Conservation (phyloP, 2,797 vertebrate genomes). For the Diceros bicornis region DNA sequence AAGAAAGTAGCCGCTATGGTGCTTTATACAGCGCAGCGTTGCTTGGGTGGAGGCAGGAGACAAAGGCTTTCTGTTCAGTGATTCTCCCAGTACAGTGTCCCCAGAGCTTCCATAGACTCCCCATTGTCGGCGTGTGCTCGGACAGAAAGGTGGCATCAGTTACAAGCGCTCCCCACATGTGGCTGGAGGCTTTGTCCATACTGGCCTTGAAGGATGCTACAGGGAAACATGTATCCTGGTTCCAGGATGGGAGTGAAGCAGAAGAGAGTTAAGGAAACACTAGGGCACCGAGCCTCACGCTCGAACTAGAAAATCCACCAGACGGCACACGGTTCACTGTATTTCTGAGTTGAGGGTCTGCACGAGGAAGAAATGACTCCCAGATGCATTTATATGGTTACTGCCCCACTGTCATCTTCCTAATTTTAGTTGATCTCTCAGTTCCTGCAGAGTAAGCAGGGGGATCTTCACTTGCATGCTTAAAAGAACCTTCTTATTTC, state of each 20-base stretch:
- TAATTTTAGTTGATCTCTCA: background rate
- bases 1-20: background rate
- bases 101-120: background rate
- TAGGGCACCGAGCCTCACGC: accelerated
- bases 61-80: conserved; percentile 14
- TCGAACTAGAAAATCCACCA: background rate
- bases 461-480: background rate
- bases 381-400: background rate
- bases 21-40: background rate
- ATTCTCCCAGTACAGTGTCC: background rate
- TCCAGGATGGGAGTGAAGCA: background rate
- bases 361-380: background rate
- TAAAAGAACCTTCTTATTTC: conserved; percentile 1
- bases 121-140: background rate
- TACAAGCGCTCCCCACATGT: accelerated
- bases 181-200: background rate
- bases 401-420: background rate
- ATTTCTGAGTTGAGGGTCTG: background rate
- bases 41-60: background rate
- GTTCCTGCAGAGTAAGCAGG: background rate
- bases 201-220: background rate
- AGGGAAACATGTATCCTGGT: background rate
- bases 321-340: background rate
- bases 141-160: background rate
- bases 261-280: accelerated